Percentiles rank a stretch among this genome's conserved stretches.
phyloP scores from a whole-genome alignment of 2,888 invertebrate species.

The Acheta domesticus region DNA sequence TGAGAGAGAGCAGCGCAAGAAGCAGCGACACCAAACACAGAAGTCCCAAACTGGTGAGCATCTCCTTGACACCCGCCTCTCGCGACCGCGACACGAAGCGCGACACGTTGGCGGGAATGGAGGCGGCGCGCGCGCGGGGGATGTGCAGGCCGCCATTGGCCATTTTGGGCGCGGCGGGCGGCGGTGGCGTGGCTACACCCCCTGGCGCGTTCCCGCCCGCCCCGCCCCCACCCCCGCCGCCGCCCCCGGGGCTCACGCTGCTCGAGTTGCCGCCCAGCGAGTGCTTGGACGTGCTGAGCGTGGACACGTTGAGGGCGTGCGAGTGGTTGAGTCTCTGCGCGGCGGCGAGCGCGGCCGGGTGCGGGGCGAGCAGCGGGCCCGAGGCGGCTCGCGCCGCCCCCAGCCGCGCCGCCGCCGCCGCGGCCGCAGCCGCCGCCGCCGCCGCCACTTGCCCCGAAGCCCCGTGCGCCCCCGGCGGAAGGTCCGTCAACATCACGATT shows the following conservation, averaged over 20 bases:
- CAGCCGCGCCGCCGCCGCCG: conserved; percentile 32
- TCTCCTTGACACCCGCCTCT: conserved; percentile 67
- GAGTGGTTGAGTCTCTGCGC: conserved; percentile 44
- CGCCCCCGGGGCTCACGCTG: conserved; percentile 56
- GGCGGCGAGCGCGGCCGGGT: conserved; percentile 46
- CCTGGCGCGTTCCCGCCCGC: conserved; percentile 24
- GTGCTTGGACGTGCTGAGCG: conserved; percentile 64
- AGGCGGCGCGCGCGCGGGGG: conserved; percentile 47
- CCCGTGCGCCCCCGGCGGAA: not conserved
- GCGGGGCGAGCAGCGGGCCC: conserved; percentile 41
- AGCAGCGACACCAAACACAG: conserved; percentile 81
- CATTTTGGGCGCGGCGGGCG: conserved; percentile 42
- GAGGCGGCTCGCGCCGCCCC: conserved; percentile 42
- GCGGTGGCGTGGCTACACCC: not conserved
- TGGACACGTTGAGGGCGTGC: conserved; percentile 43
- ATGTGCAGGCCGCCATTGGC: conserved; percentile 59
- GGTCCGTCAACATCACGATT: conserved; percentile 26
- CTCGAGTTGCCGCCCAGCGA: conserved; percentile 56
- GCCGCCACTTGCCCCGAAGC: not conserved
- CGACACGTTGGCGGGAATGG: conserved; percentile 35
- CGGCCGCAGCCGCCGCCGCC: conserved; percentile 19
- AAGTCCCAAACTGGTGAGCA: conserved; percentile 78
- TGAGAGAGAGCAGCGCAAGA: conserved; percentile 75
- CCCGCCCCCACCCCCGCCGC: conserved; percentile 41
- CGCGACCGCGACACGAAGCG: conserved; percentile 45